phyloP scores from a whole-genome alignment of 2,888 invertebrate genomes.

The Lutraria lutraria region DNA sequence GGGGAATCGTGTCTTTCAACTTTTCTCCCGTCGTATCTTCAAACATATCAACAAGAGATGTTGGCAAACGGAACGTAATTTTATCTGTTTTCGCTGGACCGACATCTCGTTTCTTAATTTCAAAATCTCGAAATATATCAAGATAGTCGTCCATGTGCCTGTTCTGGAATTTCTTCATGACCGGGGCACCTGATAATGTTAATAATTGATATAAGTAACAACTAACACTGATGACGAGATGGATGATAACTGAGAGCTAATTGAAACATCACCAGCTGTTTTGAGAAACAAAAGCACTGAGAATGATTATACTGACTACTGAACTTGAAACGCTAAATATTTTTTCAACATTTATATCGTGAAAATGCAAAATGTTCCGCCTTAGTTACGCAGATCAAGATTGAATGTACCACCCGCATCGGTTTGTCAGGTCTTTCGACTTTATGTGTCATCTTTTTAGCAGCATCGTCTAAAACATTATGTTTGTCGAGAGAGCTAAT shows the following conservation, averaged over 20 bases:
- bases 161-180: constrained; percentile 52
- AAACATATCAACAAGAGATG: constrained; percentile 31
- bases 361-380: no score
- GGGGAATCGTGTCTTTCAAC: constrained; percentile 42
- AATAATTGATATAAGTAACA: not conserved
- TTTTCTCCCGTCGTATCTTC: constrained; percentile 47
- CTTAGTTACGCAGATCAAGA: no score
- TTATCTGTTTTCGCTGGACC: constrained; percentile 38
- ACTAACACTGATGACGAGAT: not conserved
- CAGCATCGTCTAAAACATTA: no score
- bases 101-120: constrained; percentile 58
- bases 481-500: no score
- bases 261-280: no score
- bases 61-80: constrained; percentile 48
- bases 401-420: not conserved
- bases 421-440: not conserved
- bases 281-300: no score
- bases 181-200: constrained; percentile 47
- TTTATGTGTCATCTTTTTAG: not conserved
- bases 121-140: constrained; percentile 62
- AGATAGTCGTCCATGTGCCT: constrained; percentile 64
- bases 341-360: no score
- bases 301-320: no score
- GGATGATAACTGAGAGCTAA: no score
- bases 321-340: no score